phyloP scores from a whole-genome alignment of 2,888 invertebrate genomes.

The Tenthredo mesomela region DNA sequence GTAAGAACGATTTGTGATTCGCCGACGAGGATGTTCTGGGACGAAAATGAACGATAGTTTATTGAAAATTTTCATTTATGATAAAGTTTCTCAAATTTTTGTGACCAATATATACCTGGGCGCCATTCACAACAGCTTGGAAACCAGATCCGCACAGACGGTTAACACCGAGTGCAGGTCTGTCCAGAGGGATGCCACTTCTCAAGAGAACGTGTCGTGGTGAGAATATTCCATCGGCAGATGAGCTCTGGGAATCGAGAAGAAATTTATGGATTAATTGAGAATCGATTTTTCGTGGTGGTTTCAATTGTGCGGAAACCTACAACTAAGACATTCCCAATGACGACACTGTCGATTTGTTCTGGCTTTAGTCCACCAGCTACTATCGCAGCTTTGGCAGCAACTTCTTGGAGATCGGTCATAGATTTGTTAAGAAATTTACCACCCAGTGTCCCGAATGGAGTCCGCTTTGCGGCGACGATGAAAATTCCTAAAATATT shows the following conservation, averaged over 20 bases:
- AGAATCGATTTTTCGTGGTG: not conserved
- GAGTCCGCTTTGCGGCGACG: slow-evolving; percentile 97
- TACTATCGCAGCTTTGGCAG: slow-evolving; percentile 88
- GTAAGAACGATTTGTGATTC: slow-evolving; percentile 92
- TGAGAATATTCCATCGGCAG: slow-evolving; percentile 91
- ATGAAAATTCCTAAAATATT: slow-evolving; percentile 88
- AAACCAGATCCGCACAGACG: slow-evolving; percentile 98
- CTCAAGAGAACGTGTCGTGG: slow-evolving; percentile 93
- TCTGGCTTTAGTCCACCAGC: slow-evolving; percentile 91
- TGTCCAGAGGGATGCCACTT: slow-evolving; percentile 91
- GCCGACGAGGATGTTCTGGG: slow-evolving; percentile 91
- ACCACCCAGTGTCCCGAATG: slow-evolving; percentile 97
- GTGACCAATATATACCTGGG: slow-evolving; percentile 84
- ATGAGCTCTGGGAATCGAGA: slow-evolving; percentile 82
- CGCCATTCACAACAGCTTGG: slow-evolving; percentile 94
- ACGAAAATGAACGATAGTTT: slow-evolving; percentile 57
- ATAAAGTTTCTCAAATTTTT: not conserved
- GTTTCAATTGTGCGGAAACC: not conserved
- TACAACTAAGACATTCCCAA: slow-evolving; percentile 94
- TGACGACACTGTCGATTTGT: slow-evolving; percentile 91
- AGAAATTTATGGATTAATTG: not conserved
- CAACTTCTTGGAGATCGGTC: slow-evolving; percentile 90
- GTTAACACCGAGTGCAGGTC: slow-evolving; percentile 93
- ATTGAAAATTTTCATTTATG: not conserved
- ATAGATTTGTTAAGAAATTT: slow-evolving; percentile 86